Evolutionary conservation across 1,140 invertebrate genomes (phyloP), one percentile per base, ranked within the genome.

Genomic region (Stegodyphus dumicola): DNA sequence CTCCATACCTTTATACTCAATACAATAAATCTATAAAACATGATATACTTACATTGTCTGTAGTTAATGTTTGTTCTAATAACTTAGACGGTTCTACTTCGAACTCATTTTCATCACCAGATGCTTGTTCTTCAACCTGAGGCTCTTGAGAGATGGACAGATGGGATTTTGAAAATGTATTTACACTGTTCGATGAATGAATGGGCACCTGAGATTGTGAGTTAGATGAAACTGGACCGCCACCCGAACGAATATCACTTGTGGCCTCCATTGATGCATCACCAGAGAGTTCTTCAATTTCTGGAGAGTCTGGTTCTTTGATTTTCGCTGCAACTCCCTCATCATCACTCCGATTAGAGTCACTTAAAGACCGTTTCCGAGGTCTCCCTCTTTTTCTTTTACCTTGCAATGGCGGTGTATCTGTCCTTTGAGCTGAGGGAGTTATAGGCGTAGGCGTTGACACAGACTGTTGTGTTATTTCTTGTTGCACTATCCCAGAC

Each of bases 131-230:
- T 11, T 83, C 79, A 51, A 76, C 69, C 81, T 77, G 81, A 85
- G 75, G 67, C 64, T 77, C 75, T 56, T 86, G 54, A 13, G 75
- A 53, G 56, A 49, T 73, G 75, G 75, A 78, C 75, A 77, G 84
- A 78, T 86, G 76, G 65, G 84, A 78, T 73, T 77, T 77, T 52
- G 76, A 86, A 51, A 77, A 73, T 65, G 18, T 86, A 86, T 77
- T 77, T 77, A 78, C 75, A 86, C 67, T 76, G 81, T 85, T 85
- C 74, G 81, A 85, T 85, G 81, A 85, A 53, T 81, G 79, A 53
- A 66, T 18, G 73, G 64, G 74, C 48, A 73, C 67, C 67, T 77
- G 76, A 71, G 56, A 60, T 73, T 73, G 75, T 71, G 84, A 77
- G 17, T 71, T 70, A 18, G 67, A 77, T 64, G 54, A 71, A 48